Conservation (phyloP, 1,140 invertebrate species). For the Achatina immaculata region DNA sequence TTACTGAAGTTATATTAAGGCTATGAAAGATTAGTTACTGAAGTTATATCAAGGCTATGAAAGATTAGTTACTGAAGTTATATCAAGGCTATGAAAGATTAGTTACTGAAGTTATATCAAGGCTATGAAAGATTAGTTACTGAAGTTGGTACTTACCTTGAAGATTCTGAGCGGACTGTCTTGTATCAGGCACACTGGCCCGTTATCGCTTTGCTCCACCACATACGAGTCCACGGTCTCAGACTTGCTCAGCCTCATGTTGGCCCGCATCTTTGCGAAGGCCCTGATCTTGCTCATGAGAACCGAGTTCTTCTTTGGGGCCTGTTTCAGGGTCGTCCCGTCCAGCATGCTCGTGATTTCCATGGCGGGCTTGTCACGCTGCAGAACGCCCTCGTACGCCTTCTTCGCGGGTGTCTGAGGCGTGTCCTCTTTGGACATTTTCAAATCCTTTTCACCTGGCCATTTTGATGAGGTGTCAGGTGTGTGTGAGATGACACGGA, state of each 20-base stretch:
- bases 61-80: too few relatives aligned
- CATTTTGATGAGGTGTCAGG: neutral
- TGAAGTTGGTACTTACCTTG: conserved; percentile 30
- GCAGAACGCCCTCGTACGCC: neutral
- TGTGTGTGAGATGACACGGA: neutral
- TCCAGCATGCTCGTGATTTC: neutral
- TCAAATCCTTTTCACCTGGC: neutral
- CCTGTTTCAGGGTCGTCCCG: neutral
- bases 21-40: too few relatives aligned
- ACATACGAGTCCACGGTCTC: neutral
- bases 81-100: too few relatives aligned
- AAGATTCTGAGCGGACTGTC: conserved; percentile 12
- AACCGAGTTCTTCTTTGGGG: neutral
- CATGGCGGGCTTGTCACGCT: neutral
- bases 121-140: too few relatives aligned
- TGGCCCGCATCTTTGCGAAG: neutral
- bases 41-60: too few relatives aligned
- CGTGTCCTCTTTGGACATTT: neutral
- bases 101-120: too few relatives aligned
- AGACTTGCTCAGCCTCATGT: neutral
- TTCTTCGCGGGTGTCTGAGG: neutral
- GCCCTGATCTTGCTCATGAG: neutral
- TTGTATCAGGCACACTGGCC: neutral
- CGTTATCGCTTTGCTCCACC: neutral
- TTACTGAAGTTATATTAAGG: too few relatives aligned